Evolutionary conservation across 2,888 invertebrate species (phyloP).

Genomic region (Cremastinae sp.): DNA sequence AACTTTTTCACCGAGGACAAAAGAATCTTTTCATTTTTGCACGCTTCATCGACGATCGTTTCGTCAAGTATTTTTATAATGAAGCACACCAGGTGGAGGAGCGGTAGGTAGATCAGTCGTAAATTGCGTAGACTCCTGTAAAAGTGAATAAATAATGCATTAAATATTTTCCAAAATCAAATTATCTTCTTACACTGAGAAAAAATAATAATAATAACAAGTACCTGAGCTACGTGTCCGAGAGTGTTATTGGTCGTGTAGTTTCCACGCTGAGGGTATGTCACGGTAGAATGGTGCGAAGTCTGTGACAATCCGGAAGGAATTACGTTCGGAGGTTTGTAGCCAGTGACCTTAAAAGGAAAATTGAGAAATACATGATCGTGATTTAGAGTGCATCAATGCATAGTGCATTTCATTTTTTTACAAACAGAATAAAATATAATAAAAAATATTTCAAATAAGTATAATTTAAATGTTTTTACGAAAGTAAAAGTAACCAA

Average conservation of each 20-base stretch:
- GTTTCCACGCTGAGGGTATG: constrained; percentile 74
- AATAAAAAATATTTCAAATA: too few relatives aligned
- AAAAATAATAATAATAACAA: constrained; percentile 23
- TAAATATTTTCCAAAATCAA: neutral
- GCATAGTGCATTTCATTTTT: too few relatives aligned
- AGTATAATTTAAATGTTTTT: too few relatives aligned
- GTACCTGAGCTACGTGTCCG: constrained; percentile 76
- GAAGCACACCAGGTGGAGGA: constrained; percentile 69
- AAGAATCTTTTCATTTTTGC: constrained; percentile 19
- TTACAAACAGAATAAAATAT: too few relatives aligned
- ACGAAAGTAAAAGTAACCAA: too few relatives aligned
- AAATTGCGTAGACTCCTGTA: constrained; percentile 72
- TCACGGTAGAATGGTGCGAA: constrained; percentile 72
- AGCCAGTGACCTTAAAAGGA: constrained; percentile 74
- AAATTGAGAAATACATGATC: constrained; percentile 14
- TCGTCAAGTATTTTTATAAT: constrained; percentile 73
- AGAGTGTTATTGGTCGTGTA: constrained; percentile 75
- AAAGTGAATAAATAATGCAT: constrained; percentile 19
- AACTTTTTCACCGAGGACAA: constrained; percentile 41
- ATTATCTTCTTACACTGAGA: neutral
- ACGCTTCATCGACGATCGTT: constrained; percentile 36
- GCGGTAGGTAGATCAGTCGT: constrained; percentile 68
- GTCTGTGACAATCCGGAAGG: constrained; percentile 73
- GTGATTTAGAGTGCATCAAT: neutral
- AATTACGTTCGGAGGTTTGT: constrained; percentile 75